Evolutionary conservation across 2,888 invertebrate genomes (phyloP).

Genomic region (Coleophora deauratella): DNA sequence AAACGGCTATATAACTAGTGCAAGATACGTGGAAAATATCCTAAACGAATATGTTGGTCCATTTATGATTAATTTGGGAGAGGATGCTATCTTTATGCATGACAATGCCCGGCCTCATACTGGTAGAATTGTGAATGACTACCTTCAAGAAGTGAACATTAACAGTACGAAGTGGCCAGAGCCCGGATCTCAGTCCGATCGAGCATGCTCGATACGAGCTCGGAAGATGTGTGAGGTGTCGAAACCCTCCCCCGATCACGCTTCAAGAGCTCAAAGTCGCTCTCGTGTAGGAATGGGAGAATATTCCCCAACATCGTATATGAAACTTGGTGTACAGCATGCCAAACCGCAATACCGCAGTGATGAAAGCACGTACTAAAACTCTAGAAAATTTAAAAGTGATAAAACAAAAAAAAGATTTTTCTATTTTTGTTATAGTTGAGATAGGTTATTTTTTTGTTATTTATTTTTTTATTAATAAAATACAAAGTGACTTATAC

Average conservation of each 20-base stretch:
- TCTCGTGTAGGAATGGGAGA: slow-evolving; percentile 1
- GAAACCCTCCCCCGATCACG: slow-evolving; percentile 16
- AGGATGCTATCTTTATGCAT: slow-evolving; percentile 12
- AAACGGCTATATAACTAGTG: slow-evolving; percentile 11
- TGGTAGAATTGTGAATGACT: slow-evolving; percentile 14
- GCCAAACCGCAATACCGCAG: not conserved
- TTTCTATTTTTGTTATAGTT: not conserved
- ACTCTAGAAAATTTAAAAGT: not conserved
- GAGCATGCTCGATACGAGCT: slow-evolving; percentile 21
- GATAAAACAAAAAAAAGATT: no score
- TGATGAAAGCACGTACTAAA: not conserved
- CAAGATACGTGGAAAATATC: slow-evolving; percentile 16
- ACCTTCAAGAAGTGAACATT: slow-evolving; percentile 18
- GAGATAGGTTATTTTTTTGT: not conserved
- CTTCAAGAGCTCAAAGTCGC: slow-evolving; percentile 14
- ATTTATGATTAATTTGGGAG: slow-evolving; percentile 16
- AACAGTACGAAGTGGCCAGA: slow-evolving; percentile 18
- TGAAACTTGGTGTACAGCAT: not conserved
- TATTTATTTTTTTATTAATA: not conserved
- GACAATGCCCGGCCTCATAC: slow-evolving; percentile 16
- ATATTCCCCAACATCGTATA: not conserved
- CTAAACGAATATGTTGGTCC: slow-evolving; percentile 19
- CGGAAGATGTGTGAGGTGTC: slow-evolving; percentile 16
- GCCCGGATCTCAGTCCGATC: slow-evolving; percentile 19
- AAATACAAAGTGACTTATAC: not conserved